Conservation (phyloP, 2,888 invertebrate species). For the Aquatica leii region DNA sequence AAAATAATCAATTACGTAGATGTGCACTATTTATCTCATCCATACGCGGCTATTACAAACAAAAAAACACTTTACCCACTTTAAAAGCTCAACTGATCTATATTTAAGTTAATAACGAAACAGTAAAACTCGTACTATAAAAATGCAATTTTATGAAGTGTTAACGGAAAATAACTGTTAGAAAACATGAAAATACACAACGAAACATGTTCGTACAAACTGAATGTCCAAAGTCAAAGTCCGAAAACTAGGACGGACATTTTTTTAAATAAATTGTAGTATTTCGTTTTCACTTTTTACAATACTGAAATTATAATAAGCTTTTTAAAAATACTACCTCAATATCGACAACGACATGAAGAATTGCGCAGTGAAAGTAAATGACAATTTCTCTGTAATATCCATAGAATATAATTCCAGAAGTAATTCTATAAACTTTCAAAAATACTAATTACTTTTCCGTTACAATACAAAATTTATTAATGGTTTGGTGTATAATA, state of each 20-base stretch:
- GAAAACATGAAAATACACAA: not conserved
- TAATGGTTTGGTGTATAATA: too few relatives aligned
- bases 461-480: too few relatives aligned
- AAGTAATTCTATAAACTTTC: not conserved
- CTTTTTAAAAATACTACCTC: not conserved
- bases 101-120: conserved; percentile 5
- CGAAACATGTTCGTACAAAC: too few relatives aligned
- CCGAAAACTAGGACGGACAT: not conserved
- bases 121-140: not conserved
- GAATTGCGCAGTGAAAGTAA: conserved; percentile 5
- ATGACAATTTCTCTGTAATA: conserved; percentile 3
- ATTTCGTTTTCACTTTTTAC: not conserved
- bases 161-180: conserved; percentile 11
- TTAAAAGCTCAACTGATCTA: not conserved
- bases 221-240: conserved; percentile 3
- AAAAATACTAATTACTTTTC: too few relatives aligned
- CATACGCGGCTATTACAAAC: too few relatives aligned
- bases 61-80: too few relatives aligned
- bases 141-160: conserved; percentile 7
- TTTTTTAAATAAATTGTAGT: not conserved
- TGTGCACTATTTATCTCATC: too few relatives aligned
- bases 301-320: not conserved
- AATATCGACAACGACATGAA: too few relatives aligned
- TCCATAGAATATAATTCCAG: not conserved
- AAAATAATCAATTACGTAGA: too few relatives aligned